These are phyloP conservation scores for Phalacrocorax carbo DNA, from an alignment of 2,113 vertebrate genomes.

Conservation along the genomic window DNA sequence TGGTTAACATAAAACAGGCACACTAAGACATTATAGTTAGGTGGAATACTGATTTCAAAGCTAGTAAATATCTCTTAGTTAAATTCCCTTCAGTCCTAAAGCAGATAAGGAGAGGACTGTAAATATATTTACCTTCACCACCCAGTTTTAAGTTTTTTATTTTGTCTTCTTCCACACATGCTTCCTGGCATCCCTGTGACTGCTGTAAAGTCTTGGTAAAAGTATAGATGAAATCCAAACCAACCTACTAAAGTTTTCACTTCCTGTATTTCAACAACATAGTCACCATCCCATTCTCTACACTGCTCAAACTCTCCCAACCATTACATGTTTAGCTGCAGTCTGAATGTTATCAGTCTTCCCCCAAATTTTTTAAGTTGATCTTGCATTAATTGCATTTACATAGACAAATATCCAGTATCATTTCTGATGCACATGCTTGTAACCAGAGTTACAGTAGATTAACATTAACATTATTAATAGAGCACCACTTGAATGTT, in stretches of 20 bases:
- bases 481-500: not conserved
- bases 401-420: not conserved
- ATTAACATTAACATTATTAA: not conserved
- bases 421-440: not conserved
- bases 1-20: not conserved
- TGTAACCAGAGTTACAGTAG: not conserved
- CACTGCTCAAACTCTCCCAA: not conserved
- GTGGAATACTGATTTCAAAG: not conserved
- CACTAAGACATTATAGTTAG: not conserved
- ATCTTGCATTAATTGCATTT: not conserved
- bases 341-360: not conserved
- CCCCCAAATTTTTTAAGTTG: not conserved
- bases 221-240: not conserved
- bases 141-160: not conserved
- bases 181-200: not conserved
- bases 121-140: not conserved
- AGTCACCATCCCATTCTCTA: not conserved
- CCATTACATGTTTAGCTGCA: accelerated
- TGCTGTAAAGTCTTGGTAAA: not conserved
- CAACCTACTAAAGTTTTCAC: not conserved
- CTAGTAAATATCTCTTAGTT: not conserved
- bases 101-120: not conserved
- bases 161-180: not conserved
- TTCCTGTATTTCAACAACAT: not conserved
- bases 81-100: not conserved